These are phyloP conservation scores for Tethea ocularis DNA, from an alignment of 2,888 invertebrate genomes.

Conservation along the genomic window DNA sequence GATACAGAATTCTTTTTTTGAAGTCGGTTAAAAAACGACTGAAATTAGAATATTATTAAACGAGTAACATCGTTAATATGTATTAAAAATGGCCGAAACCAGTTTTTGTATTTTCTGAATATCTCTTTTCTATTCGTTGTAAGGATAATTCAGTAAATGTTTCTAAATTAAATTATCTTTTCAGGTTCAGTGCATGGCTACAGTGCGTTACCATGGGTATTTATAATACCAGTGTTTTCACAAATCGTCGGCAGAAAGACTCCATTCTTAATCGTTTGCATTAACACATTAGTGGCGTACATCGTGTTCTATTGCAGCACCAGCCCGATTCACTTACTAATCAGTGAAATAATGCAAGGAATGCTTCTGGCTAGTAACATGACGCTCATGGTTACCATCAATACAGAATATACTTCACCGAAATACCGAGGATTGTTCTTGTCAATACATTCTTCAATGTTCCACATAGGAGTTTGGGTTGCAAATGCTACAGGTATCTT, in stretches of 20 bases:
- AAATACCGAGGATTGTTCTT: slow-evolving; percentile 38
- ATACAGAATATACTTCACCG: slow-evolving; percentile 41
- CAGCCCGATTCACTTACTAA: slow-evolving; percentile 31
- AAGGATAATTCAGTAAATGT: not conserved
- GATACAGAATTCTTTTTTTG: too few relatives aligned
- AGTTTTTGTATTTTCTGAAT: too few relatives aligned
- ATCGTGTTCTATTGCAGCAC: slow-evolving; percentile 34
- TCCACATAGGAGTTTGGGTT: slow-evolving; percentile 39
- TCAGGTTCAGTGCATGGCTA: slow-evolving; percentile 30
- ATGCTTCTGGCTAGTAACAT: slow-evolving; percentile 28
- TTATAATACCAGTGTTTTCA: slow-evolving; percentile 25
- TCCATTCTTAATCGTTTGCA: slow-evolving; percentile 24
- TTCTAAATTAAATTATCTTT: slow-evolving; percentile 6
- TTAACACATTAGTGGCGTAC: slow-evolving; percentile 25
- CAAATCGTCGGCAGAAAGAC: slow-evolving; percentile 27
- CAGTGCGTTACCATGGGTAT: slow-evolving; percentile 27
- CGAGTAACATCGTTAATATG: too few relatives aligned
- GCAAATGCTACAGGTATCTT: slow-evolving; percentile 41
- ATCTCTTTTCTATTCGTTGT: not conserved
- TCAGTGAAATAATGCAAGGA: slow-evolving; percentile 40
- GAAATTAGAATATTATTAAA: too few relatives aligned
- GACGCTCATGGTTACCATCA: slow-evolving; percentile 24
- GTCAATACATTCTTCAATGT: slow-evolving; percentile 35
- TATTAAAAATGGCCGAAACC: too few relatives aligned
- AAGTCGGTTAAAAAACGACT: too few relatives aligned